Base-by-base conservation (phyloP, 1,140 invertebrate species). In the Aethina tumida region DNA sequence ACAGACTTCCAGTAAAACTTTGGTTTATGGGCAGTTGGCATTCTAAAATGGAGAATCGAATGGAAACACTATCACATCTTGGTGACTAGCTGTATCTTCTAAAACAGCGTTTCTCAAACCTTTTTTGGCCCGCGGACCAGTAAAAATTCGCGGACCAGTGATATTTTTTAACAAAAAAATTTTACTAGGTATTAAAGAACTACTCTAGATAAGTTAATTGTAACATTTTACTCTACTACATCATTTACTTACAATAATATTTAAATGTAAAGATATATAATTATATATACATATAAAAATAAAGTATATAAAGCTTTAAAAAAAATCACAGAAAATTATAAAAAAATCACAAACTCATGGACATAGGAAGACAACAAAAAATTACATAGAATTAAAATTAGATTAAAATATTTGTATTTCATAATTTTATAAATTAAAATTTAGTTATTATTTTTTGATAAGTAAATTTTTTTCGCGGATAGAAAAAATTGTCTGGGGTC, bases 221-320 rank as follows among this genome's bases (percentile, higher is more conserved):
- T 32, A 15, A 15, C 18, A 17, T 32, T 20, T 20, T 33, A 5
- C 14, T 18, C n/a, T n/a, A n/a, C n/a, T n/a, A n/a, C 5, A 15
- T 33, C 5, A 33, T 33, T 28, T 28, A 10, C 26, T 10, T 28
- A 28, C 26, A 28, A 10, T 28, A 28, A n/a, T n/a, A 33, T 33
- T 33, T 4, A 2, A 33, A 33, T 33, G 30, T 33, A 33, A 15
- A 33, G 30, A 15, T 33, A 20, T 33, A 10, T 33, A 8, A 33
- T 33, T 33, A 33, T 33, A 15, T 15, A 33, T 33, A 33, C 30
- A 33, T 33, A 33, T 10, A 19, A 33, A 33, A 10, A 30, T 8
- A 8, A 10, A 33, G 5, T 9, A 10, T 10, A 19, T 19, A 19
- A 33, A 33, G 7, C 30, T 33, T 17, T 33, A 33, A 33, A 13